Conservation (phyloP, 2,113 vertebrate genomes). For the Mastomys natalensis region DNA sequence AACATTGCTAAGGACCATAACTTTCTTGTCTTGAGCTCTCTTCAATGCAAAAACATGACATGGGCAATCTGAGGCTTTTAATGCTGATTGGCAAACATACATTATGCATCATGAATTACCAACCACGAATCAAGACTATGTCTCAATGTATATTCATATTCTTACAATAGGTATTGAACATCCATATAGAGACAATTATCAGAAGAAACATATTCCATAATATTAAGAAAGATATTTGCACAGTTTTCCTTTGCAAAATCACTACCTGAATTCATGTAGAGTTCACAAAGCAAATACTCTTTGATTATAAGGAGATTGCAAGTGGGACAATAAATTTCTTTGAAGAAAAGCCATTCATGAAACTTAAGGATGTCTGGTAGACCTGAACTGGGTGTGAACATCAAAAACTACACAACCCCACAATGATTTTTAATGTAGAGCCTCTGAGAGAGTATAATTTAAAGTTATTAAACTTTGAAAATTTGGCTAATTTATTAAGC, state of each 20-base stretch:
- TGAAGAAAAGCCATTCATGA: background rate
- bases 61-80: background rate
- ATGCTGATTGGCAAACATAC: background rate
- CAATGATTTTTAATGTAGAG: background rate
- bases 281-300: background rate
- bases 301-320: background rate
- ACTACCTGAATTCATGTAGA: background rate
- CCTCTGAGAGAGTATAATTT: conserved; percentile 24
- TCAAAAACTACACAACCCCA: background rate
- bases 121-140: background rate
- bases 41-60: background rate
- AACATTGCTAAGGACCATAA: background rate
- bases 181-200: background rate
- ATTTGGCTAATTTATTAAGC: conserved; percentile 29
- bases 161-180: background rate
- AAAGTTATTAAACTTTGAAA: conserved; percentile 51
- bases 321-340: background rate
- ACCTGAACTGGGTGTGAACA: background rate
- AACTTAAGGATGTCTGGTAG: background rate
- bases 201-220: background rate
- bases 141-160: background rate
- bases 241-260: background rate
- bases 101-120: background rate
- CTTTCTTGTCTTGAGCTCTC: background rate
- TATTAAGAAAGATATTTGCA: background rate